These are phyloP conservation scores for Trididemnum nubilum DNA, from an alignment of 23 tunicate genomes.

Conservation along the genomic window DNA sequence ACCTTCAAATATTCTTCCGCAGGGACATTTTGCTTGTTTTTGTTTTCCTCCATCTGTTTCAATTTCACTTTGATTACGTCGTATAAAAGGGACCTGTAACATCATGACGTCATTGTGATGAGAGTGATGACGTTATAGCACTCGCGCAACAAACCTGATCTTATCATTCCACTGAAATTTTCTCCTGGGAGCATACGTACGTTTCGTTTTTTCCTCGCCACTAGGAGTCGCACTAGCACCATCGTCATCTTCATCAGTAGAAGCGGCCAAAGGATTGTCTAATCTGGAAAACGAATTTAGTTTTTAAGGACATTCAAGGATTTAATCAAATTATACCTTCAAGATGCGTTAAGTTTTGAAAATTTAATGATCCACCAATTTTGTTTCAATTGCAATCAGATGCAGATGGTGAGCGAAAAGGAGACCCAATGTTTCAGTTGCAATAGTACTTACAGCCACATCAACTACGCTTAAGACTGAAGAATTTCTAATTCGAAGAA, in stretches of 20 bases:
- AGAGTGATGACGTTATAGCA: background rate
- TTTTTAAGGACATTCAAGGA: too few species aligned
- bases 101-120: background rate
- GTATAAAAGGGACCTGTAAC: slow-evolving; percentile 61
- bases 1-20: slow-evolving; percentile 88
- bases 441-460: too few species aligned
- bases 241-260: slow-evolving; percentile 87
- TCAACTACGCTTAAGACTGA: too few species aligned
- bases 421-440: too few species aligned
- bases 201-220: slow-evolving; percentile 80
- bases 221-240: slow-evolving; percentile 23
- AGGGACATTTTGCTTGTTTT: slow-evolving; percentile 37
- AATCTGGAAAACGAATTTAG: slow-evolving; percentile 19
- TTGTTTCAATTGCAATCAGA: background rate
- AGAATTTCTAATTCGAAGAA: too few species aligned
- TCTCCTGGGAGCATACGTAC: slow-evolving; percentile 87
- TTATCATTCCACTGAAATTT: slow-evolving; percentile 87
- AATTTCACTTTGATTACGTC: slow-evolving; percentile 73
- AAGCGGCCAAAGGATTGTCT: slow-evolving; percentile 57
- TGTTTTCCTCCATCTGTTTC: slow-evolving; percentile 43
- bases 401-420: too few species aligned
- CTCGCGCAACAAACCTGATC: slow-evolving; percentile 35
- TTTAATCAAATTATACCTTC: background rate
- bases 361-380: background rate
- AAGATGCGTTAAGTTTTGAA: background rate